A percentile compares a stretch with the other conserved stretches of the same genome.
These are phyloP conservation scores for Candoia aspera DNA, from an alignment of 2,113 vertebrate genomes.

Conservation along the genomic window DNA sequence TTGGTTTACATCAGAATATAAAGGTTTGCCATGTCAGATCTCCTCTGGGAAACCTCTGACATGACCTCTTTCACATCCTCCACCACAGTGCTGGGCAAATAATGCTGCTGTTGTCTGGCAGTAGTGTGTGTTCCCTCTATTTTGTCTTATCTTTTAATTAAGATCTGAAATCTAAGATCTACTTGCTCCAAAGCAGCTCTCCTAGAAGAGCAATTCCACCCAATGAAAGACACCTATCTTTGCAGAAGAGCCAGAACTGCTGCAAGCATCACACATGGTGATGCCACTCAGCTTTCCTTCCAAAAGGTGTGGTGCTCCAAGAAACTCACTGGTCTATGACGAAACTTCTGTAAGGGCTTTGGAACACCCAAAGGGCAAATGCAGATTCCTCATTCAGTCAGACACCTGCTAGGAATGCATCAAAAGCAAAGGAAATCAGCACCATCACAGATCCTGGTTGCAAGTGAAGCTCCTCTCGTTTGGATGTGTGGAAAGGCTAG, in stretches of 20 bases:
- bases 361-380: not conserved
- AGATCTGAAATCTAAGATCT: not conserved
- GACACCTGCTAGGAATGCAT: not conserved
- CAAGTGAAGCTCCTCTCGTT: no score
- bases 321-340: not conserved
- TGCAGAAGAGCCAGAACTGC: not conserved
- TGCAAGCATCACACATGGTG: not conserved
- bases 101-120: not conserved
- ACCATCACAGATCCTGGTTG: no score
- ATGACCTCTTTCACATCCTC: not conserved
- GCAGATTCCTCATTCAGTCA: not conserved
- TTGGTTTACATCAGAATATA: not conserved
- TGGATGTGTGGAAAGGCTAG: not conserved
- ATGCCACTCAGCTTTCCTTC: not conserved
- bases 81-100: not conserved
- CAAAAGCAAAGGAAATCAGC: not conserved
- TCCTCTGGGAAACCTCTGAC: not conserved
- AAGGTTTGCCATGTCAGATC: not conserved
- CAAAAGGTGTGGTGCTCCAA: not conserved
- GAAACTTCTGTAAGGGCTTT: not conserved
- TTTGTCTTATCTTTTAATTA: not conserved
- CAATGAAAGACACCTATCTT: no score
- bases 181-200: no score
- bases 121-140: not conserved
- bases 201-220: not conserved